A percentile compares a stretch with the other conserved stretches of the same genome.
Conservation (phyloP, 2,888 invertebrate species). For the Scaptodrosophila latifasciaeformis region DNA sequence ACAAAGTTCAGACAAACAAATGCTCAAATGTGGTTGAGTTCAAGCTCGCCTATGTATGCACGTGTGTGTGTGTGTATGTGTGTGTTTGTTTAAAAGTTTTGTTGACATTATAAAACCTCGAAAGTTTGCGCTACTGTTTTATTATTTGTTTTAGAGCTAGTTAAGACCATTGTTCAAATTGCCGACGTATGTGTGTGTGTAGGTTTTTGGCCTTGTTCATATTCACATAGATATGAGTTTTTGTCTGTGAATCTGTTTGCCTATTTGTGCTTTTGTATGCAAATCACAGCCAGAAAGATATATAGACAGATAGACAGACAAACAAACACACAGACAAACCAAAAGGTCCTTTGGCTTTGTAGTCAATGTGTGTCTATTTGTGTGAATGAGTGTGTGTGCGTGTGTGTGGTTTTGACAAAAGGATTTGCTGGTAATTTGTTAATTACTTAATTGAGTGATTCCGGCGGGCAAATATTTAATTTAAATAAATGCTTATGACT, state of each 20-base stretch:
- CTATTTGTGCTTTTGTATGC: conserved; percentile 40
- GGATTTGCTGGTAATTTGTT: conserved; percentile 39
- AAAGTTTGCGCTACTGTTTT: conserved; percentile 56
- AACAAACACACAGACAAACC: conserved; percentile 3
- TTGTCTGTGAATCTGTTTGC: neutral
- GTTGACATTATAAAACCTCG: conserved; percentile 64
- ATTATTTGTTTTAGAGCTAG: conserved; percentile 66
- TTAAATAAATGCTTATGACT: conserved; percentile 7
- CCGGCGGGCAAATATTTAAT: conserved; percentile 39
- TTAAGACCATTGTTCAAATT: conserved; percentile 61
- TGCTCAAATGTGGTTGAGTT: too few relatives aligned
- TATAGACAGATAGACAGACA: conserved; percentile 18
- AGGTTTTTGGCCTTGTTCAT: conserved; percentile 14
- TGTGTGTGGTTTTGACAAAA: neutral
- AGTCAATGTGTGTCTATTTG: too few relatives aligned
- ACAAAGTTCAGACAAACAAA: too few relatives aligned
- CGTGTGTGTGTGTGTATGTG: conserved; percentile 19
- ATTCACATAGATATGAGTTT: neutral
- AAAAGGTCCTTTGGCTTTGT: too few relatives aligned
- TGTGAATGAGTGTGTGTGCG: too few relatives aligned
- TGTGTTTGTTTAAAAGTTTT: conserved; percentile 43
- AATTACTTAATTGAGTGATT: conserved; percentile 61
- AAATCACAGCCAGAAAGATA: conserved; percentile 36
- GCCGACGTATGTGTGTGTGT: conserved; percentile 28
- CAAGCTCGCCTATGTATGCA: neutral